Percentiles rank a stretch among this genome's conserved stretches.
These are phyloP conservation scores for Dicentrarchus labrax DNA, from an alignment of 2,113 vertebrate genomes.

Conservation along the genomic window DNA sequence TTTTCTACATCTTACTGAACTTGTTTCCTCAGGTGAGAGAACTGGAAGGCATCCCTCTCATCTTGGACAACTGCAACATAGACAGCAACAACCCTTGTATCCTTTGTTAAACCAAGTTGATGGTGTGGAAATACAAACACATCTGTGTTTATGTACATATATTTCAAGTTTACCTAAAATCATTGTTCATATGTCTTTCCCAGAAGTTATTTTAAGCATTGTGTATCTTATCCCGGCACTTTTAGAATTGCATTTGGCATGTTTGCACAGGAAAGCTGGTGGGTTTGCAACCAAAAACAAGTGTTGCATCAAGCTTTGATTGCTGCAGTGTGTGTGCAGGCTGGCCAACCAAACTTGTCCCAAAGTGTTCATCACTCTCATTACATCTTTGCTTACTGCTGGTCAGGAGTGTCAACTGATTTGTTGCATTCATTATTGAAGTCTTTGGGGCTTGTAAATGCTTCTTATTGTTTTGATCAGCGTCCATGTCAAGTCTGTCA, in stretches of 20 bases:
- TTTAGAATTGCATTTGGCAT: slow-evolving; percentile 7
- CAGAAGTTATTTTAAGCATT: not conserved
- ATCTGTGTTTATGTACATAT: slow-evolving; percentile 16
- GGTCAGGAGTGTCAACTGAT: not conserved
- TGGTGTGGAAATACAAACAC: slow-evolving; percentile 8
- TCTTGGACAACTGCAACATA: slow-evolving; percentile 94
- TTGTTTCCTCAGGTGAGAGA: slow-evolving; percentile 87
- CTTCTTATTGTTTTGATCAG: not conserved
- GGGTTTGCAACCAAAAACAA: slow-evolving; percentile 16
- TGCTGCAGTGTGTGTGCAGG: not conserved
- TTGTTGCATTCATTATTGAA: not conserved
- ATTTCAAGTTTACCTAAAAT: not conserved
- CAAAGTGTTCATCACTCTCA: not conserved
- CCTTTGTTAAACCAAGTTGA: slow-evolving; percentile 82
- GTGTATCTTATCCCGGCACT: not conserved
- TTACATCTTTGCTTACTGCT: not conserved
- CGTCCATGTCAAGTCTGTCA: not conserved
- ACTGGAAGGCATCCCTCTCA: slow-evolving; percentile 92
- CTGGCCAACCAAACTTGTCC: not conserved
- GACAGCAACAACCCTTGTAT: slow-evolving; percentile 99
- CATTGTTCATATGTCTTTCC: slow-evolving; percentile 11
- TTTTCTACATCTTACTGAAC: not conserved
- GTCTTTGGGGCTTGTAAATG: not conserved
- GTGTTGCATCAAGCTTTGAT: slow-evolving; percentile 4
- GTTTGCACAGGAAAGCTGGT: not conserved